Conservation (phyloP, 2,888 invertebrate genomes). For the Pyrrhia umbra region DNA sequence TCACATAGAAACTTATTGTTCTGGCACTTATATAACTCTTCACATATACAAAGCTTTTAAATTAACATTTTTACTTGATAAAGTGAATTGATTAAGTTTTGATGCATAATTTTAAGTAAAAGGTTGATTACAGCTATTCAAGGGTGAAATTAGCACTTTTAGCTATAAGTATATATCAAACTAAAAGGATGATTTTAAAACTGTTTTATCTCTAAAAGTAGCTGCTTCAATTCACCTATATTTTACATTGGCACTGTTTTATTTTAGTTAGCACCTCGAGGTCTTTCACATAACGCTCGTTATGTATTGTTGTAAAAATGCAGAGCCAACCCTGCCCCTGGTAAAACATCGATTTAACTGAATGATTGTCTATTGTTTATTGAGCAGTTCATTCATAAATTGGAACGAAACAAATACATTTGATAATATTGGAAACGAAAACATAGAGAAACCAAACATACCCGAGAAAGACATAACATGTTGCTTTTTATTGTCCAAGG, state of each 20-base stretch:
- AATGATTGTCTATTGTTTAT: constrained; percentile 11
- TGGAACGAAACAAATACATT: constrained; percentile 1
- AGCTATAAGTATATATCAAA: constrained; percentile 23
- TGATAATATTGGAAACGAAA: constrained; percentile 19
- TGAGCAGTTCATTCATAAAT: constrained; percentile 19
- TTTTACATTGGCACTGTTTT: constrained; percentile 76
- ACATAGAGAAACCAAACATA: constrained; percentile 59
- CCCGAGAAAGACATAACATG: constrained; percentile 75
- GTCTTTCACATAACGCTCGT: constrained; percentile 33
- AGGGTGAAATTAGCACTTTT: constrained; percentile 30
- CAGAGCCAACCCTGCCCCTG: background rate
- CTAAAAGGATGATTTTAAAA: constrained; percentile 4
- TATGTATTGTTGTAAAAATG: constrained; percentile 8
- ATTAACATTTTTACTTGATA: background rate
- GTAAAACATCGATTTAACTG: constrained; percentile 1
- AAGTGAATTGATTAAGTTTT: background rate
- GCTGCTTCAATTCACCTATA: constrained; percentile 34
- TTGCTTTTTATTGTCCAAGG: constrained; percentile 75
- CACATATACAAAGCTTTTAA: no score
- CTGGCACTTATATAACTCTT: background rate
- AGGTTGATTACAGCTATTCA: constrained; percentile 28
- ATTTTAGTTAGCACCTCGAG: constrained; percentile 73
- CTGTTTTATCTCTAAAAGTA: background rate
- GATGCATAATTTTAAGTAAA: constrained; percentile 2
- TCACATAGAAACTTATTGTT: background rate